These are phyloP conservation scores for Ochotona curzoniae DNA, from an alignment of 2,113 vertebrate genomes.

Conservation along the genomic window DNA sequence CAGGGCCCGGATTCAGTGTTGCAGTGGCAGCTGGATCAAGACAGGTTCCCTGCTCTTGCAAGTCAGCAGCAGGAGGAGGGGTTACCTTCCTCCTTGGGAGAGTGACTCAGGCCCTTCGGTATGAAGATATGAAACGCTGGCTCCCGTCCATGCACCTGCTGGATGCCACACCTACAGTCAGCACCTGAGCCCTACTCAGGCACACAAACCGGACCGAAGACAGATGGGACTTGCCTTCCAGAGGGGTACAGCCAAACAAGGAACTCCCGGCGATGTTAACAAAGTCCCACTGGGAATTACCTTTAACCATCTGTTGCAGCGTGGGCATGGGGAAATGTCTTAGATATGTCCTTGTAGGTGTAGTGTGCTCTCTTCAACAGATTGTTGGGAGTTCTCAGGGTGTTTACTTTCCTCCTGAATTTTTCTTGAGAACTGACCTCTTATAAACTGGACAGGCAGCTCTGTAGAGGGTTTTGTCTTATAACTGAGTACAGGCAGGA, in stretches of 20 bases:
- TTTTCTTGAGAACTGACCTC: constrained; percentile 30
- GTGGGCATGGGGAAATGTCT: not conserved
- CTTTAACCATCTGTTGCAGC: not conserved
- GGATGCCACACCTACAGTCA: constrained; percentile 83
- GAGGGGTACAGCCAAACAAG: constrained; percentile 9
- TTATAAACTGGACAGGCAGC: not conserved
- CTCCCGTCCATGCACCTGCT: constrained; percentile 87
- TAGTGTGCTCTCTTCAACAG: not conserved
- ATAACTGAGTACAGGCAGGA: not conserved
- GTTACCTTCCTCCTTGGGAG: constrained; percentile 67
- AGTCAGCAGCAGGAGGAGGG: constrained; percentile 79
- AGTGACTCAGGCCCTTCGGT: constrained; percentile 84
- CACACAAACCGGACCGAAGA: constrained; percentile 47
- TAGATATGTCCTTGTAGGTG: constrained; percentile 21
- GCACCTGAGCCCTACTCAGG: constrained; percentile 67
- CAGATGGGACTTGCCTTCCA: constrained; percentile 23
- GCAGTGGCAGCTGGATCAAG: constrained; percentile 20
- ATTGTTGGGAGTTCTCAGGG: not conserved
- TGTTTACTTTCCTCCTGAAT: constrained; percentile 36
- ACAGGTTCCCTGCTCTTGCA: constrained; percentile 42
- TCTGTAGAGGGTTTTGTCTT: constrained; percentile 21
- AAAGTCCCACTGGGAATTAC: not conserved
- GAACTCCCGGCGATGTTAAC: constrained; percentile 14
- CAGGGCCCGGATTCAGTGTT: constrained; percentile 73
- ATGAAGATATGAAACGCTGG: constrained; percentile 86